Evolutionary conservation across 2,888 invertebrate species (phyloP).

Genomic region (Stegana nigrithorax): DNA sequence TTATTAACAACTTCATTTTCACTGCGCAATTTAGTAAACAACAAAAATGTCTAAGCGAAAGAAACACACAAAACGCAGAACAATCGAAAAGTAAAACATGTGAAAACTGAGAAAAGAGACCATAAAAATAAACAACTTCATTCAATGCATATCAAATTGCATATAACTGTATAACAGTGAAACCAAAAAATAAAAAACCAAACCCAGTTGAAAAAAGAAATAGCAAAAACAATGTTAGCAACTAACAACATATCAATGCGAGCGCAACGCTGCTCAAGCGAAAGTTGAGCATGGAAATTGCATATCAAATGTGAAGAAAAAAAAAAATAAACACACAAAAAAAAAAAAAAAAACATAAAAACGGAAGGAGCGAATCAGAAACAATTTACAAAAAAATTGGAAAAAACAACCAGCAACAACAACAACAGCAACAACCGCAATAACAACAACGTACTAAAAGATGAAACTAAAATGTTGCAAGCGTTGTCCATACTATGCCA

Average conservation of each 20-base stretch:
- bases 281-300: neutral
- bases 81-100: too few relatives aligned
- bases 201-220: neutral
- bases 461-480: too few relatives aligned
- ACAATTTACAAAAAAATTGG: neutral
- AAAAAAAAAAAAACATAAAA: neutral
- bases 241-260: neutral
- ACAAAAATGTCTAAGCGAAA: neutral
- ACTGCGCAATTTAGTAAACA: too few relatives aligned
- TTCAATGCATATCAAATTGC: neutral
- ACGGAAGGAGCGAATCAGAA: neutral
- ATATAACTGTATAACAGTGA: neutral
- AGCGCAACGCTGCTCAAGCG: slow-evolving; percentile 23
- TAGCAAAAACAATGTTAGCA: slow-evolving; percentile 8
- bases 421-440: neutral
- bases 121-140: neutral
- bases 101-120: neutral
- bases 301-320: slow-evolving; percentile 11
- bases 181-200: neutral
- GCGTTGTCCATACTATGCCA: neutral
- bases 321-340: neutral
- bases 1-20: too few relatives aligned
- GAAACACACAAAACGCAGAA: too few relatives aligned
- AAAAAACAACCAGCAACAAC: slow-evolving; percentile 36
- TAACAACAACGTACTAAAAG: neutral